A percentile compares a stretch with the other conserved stretches of the same genome.
phyloP scores from a whole-genome alignment of 2,113 vertebrate species.

The Hydrochoerus hydrochaeris region DNA sequence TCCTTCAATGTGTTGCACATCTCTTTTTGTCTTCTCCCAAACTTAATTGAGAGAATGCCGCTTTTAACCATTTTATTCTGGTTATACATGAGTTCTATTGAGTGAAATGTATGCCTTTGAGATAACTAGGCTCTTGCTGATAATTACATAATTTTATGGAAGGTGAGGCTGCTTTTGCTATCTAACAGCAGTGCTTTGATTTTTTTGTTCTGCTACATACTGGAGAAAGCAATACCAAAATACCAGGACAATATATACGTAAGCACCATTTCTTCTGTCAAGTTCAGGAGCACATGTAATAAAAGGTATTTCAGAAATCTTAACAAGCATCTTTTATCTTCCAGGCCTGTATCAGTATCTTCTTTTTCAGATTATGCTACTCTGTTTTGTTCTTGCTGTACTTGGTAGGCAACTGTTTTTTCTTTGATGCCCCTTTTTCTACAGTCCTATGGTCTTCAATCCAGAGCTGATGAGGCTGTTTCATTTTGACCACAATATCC shows the following conservation, averaged over 20 bases:
- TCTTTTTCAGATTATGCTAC: conserved; percentile 17
- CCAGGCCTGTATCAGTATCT: background rate
- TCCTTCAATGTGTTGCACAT: background rate
- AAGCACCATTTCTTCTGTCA: conserved; percentile 17
- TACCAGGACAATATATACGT: background rate
- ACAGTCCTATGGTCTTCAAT: background rate
- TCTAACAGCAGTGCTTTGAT: background rate
- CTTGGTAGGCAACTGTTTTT: conserved; percentile 51
- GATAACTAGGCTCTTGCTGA: background rate
- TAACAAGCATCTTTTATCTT: conserved; percentile 12
- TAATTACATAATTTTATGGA: background rate
- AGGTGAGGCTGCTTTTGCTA: background rate
- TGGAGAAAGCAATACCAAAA: conserved; percentile 47
- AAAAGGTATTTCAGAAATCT: conserved; percentile 39
- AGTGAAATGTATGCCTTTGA: conserved; percentile 11
- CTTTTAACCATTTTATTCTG: conserved; percentile 4
- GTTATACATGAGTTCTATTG: background rate
- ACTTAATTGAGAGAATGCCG: background rate
- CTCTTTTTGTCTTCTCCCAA: background rate
- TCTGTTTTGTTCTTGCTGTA: conserved; percentile 32
- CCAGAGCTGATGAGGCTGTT: conserved; percentile 17
- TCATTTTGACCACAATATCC: conserved; percentile 60
- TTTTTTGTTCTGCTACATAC: conserved; percentile 62
- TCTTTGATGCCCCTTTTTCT: conserved; percentile 36
- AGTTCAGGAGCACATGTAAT: background rate